These are phyloP conservation scores for Osmoderma eremita DNA, from an alignment of 2,888 invertebrate species.

Conservation along the genomic window DNA sequence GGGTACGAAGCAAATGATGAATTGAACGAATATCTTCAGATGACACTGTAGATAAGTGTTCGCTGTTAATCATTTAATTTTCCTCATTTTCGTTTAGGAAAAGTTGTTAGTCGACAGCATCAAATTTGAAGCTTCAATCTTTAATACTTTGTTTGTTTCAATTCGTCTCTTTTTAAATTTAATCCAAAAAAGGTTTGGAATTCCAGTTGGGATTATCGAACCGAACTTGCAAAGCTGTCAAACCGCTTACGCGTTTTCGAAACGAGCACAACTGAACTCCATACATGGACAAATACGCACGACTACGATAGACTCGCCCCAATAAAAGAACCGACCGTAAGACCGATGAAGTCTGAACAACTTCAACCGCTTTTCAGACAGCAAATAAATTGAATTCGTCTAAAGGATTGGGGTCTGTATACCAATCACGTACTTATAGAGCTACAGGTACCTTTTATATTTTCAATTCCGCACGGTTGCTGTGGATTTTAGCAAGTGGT, in stretches of 20 bases:
- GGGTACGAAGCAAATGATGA: too few relatives aligned
- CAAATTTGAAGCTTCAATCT: too few relatives aligned
- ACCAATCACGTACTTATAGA: too few relatives aligned
- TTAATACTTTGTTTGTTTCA: not conserved
- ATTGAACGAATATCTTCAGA: too few relatives aligned
- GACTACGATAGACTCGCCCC: not conserved
- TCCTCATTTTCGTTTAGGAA: too few relatives aligned
- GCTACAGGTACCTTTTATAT: not conserved
- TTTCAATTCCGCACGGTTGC: not conserved
- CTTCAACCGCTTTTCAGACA: not conserved
- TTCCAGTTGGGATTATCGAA: not conserved
- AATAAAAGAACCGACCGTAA: conserved; percentile 4
- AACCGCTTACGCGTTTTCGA: not conserved
- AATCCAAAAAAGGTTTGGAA: not conserved
- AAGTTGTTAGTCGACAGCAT: too few relatives aligned
- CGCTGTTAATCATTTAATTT: not conserved
- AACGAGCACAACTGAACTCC: not conserved
- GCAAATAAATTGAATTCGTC: not conserved
- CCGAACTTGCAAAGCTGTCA: not conserved
- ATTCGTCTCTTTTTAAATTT: not conserved
- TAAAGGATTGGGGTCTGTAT: not conserved
- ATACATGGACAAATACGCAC: not conserved
- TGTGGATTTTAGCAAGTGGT: too few relatives aligned
- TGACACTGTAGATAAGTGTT: too few relatives aligned
- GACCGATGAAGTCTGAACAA: not conserved